Evolutionary conservation across 2,888 invertebrate species (phyloP).

Genomic region (Cephus runcator): DNA sequence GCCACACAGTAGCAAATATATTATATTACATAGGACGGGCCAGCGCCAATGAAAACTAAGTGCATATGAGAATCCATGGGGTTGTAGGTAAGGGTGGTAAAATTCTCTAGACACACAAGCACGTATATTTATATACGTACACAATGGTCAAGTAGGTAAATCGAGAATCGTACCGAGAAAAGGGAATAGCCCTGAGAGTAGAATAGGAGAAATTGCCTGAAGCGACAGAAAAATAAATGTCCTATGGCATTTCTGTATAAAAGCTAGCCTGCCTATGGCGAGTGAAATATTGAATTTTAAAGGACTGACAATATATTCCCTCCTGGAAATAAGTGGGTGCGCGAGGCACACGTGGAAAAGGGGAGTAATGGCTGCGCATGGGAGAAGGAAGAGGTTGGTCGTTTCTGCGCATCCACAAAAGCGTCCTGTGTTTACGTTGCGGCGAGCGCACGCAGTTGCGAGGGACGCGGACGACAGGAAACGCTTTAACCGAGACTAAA

Average conservation of each 20-base stretch:
- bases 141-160: constrained; percentile 14
- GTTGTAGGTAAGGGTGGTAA: constrained; percentile 31
- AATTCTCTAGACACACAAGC: not conserved
- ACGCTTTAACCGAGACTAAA: constrained; percentile 39
- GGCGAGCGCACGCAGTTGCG: constrained; percentile 30
- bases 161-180: constrained; percentile 18
- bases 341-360: not conserved
- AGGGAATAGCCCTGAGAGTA: not conserved
- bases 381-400: not conserved
- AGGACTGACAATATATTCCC: constrained; percentile 10
- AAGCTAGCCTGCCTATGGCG: not conserved
- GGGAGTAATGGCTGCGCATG: constrained; percentile 8
- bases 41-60: constrained; percentile 63
- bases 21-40: constrained; percentile 60
- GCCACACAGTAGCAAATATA: constrained; percentile 59
- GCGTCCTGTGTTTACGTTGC: constrained; percentile 23
- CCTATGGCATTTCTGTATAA: not conserved
- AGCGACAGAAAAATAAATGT: not conserved
- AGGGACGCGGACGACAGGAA: constrained; percentile 35
- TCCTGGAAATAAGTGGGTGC: not conserved
- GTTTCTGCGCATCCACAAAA: constrained; percentile 34
- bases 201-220: not conserved
- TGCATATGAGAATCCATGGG: constrained; percentile 65
- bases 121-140: not conserved
- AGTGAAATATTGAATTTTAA: constrained; percentile 22